phyloP scores from a whole-genome alignment of 2,113 vertebrate species.

The Oenanthe melanoleuca region DNA sequence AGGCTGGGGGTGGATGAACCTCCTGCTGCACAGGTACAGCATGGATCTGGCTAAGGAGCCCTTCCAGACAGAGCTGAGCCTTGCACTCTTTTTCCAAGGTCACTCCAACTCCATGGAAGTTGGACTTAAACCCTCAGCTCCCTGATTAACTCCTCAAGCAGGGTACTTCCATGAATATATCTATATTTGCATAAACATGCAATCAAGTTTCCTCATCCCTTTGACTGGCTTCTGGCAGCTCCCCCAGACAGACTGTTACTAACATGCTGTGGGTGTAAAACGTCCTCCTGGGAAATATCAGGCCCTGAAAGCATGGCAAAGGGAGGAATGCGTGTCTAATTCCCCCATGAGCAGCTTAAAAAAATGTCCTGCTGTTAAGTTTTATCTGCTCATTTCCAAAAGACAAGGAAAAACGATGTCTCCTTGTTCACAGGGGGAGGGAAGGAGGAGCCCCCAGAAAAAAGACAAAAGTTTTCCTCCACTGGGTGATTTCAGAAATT shows the following conservation, averaged over 20 bases:
- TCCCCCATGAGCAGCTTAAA: constrained; percentile 55
- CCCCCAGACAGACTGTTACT: constrained; percentile 71
- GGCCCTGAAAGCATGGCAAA: constrained; percentile 45
- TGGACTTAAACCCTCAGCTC: background rate
- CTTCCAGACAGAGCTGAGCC: background rate
- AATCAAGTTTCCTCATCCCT: constrained; percentile 64
- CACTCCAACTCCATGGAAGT: background rate
- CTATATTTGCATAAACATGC: constrained; percentile 69
- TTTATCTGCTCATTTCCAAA: constrained; percentile 44
- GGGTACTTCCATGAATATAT: constrained; percentile 30
- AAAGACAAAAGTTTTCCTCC: constrained; percentile 28
- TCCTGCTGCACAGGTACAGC: background rate
- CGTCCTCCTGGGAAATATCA: constrained; percentile 69
- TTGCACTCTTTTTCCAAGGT: background rate
- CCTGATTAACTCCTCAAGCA: background rate
- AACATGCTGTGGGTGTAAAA: constrained; percentile 69
- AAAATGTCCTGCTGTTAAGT: constrained; percentile 56
- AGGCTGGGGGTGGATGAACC: background rate
- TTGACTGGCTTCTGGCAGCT: constrained; percentile 71
- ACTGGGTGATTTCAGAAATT: background rate
- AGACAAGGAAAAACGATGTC: background rate
- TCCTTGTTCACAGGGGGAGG: background rate
- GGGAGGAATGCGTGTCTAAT: constrained; percentile 59
- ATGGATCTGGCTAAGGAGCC: background rate
- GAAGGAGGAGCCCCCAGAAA: background rate